Conservation (phyloP, 2,797 vertebrate genomes). For the Schizothorax lantsangensis region DNA sequence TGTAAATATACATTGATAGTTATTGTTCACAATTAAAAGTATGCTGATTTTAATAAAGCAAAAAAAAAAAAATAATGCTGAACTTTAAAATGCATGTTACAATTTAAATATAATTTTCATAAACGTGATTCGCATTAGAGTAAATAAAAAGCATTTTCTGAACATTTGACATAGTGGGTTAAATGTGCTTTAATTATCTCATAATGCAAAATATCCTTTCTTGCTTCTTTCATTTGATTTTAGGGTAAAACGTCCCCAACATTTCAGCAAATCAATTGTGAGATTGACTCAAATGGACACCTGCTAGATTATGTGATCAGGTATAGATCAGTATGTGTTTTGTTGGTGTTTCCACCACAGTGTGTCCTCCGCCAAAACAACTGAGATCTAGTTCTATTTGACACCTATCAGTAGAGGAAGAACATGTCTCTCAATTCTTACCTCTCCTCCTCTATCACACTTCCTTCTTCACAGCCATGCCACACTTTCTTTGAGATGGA, state of each 20-base stretch:
- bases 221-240: not conserved
- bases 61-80: not conserved
- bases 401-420: slow-evolving; percentile 79
- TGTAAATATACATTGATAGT: not conserved
- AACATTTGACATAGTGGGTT: not conserved
- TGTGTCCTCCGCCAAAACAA: slow-evolving; percentile 66
- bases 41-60: not conserved
- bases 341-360: slow-evolving; percentile 61
- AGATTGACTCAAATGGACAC: not conserved
- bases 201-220: not conserved
- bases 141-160: not conserved
- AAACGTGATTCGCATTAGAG: not conserved
- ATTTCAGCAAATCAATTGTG: not conserved
- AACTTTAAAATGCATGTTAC: not conserved
- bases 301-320: slow-evolving; percentile 11
- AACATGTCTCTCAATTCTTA: slow-evolving; percentile 59
- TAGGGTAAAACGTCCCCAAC: not conserved
- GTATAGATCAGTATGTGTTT: slow-evolving; percentile 43
- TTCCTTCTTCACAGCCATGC: slow-evolving; percentile 58
- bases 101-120: too few relatives aligned
- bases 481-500: slow-evolving; percentile 74
- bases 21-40: not conserved
- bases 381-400: slow-evolving; percentile 74
- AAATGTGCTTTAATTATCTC: not conserved
- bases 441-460: slow-evolving; percentile 57